Evolutionary conservation across 2,113 vertebrate species (phyloP).

Genomic region (Scopus umbretta): DNA sequence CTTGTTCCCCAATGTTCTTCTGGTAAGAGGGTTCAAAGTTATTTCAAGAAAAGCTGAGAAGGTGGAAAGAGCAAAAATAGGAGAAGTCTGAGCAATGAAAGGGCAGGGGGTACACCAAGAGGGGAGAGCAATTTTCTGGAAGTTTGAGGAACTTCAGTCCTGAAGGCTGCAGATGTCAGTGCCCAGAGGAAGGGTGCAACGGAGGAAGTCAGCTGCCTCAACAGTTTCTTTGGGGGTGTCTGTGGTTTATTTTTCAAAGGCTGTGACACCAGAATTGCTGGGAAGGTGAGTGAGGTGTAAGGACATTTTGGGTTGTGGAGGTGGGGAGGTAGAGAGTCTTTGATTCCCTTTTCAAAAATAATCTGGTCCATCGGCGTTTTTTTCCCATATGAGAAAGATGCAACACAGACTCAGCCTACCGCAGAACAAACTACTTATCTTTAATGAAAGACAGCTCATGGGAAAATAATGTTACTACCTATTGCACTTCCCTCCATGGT

Average conservation of each 20-base stretch:
- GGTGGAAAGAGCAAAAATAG: background rate
- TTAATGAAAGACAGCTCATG: background rate
- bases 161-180: background rate
- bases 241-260: background rate
- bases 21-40: background rate
- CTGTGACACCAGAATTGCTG: background rate
- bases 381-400: background rate
- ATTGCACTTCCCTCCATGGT: background rate
- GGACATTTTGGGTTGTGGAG: background rate
- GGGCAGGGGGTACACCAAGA: background rate
- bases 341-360: background rate
- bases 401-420: background rate
- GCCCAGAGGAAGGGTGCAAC: background rate
- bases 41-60: slow-evolving; percentile 20
- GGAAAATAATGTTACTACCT: background rate
- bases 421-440: background rate
- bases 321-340: background rate
- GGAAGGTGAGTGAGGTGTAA: background rate
- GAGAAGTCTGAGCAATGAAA: background rate
- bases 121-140: background rate
- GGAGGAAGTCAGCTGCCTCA: background rate
- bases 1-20: background rate
- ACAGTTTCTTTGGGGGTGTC: background rate
- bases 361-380: background rate
- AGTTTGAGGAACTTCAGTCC: background rate